phyloP scores from a whole-genome alignment of 2,113 vertebrate genomes.

The Turdus rufiventris region DNA sequence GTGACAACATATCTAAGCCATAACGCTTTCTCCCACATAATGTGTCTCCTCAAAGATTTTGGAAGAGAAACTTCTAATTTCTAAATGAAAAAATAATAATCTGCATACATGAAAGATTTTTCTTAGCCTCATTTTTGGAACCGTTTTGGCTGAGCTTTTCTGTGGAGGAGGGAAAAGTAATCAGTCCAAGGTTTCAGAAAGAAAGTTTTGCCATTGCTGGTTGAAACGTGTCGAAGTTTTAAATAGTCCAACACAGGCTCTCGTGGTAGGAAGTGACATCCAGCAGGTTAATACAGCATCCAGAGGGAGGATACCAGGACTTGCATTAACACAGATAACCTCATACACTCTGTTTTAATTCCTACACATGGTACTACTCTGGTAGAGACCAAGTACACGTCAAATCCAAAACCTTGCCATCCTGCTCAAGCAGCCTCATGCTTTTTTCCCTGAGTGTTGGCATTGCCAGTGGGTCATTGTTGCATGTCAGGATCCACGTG shows the following conservation, averaged over 20 bases:
- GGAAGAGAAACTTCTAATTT: background rate
- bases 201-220: background rate
- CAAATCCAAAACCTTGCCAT: background rate
- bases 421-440: background rate
- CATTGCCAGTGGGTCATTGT: background rate
- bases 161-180: background rate
- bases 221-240: background rate
- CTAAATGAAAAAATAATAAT: background rate
- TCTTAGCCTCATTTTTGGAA: background rate
- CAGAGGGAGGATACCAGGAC: background rate
- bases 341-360: background rate
- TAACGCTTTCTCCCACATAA: background rate
- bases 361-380: accelerated
- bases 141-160: background rate
- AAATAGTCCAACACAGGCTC: background rate
- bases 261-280: background rate
- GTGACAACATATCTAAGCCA: background rate
- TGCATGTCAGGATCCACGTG: accelerated
- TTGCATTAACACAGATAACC: background rate
- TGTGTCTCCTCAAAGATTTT: background rate
- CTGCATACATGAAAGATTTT: background rate
- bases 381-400: background rate
- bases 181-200: background rate
- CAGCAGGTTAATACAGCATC: background rate
- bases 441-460: background rate